phyloP scores from a whole-genome alignment of 2,888 invertebrate genomes.

The Lingula anatina region DNA sequence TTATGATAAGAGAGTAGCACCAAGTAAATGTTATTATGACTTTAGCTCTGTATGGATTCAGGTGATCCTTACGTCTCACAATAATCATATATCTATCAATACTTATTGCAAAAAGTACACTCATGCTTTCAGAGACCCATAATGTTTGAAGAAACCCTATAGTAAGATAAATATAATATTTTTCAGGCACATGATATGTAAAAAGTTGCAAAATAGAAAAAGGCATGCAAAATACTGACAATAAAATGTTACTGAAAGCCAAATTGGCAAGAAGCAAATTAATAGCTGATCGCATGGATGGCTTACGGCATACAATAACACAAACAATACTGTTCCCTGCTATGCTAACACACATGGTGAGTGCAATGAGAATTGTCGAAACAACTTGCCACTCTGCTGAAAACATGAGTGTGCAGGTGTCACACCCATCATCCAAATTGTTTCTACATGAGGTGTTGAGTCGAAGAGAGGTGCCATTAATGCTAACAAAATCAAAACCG shows the following conservation, averaged over 20 bases:
- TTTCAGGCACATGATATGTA: slow-evolving; percentile 3
- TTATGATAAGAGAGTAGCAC: slow-evolving; percentile 15
- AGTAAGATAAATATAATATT: slow-evolving; percentile 12
- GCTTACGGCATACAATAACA: slow-evolving; percentile 32
- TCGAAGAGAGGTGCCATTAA: no score
- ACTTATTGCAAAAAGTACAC: slow-evolving; percentile 31
- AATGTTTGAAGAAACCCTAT: slow-evolving; percentile 23
- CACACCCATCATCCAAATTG: no score
- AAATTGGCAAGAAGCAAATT: slow-evolving; percentile 39
- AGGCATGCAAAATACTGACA: slow-evolving; percentile 26
- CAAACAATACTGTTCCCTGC: slow-evolving; percentile 35
- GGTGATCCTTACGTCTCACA: slow-evolving; percentile 24
- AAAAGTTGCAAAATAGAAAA: slow-evolving; percentile 20
- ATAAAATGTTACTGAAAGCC: slow-evolving; percentile 29
- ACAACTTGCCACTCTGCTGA: no score
- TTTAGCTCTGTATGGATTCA: slow-evolving; percentile 22
- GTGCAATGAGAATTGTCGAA: slow-evolving; percentile 1
- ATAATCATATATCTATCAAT: slow-evolving; percentile 37
- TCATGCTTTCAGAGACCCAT: slow-evolving; percentile 24
- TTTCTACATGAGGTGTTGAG: no score
- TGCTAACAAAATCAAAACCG: no score
- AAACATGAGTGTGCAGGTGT: no score
- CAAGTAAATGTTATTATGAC: slow-evolving; percentile 19
- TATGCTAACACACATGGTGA: slow-evolving; percentile 15
- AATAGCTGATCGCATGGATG: slow-evolving; percentile 41